Evolutionary conservation across 1,140 invertebrate genomes (phyloP), one percentile per base, ranked within the genome.

Genomic region (Penaeus indicus): DNA sequence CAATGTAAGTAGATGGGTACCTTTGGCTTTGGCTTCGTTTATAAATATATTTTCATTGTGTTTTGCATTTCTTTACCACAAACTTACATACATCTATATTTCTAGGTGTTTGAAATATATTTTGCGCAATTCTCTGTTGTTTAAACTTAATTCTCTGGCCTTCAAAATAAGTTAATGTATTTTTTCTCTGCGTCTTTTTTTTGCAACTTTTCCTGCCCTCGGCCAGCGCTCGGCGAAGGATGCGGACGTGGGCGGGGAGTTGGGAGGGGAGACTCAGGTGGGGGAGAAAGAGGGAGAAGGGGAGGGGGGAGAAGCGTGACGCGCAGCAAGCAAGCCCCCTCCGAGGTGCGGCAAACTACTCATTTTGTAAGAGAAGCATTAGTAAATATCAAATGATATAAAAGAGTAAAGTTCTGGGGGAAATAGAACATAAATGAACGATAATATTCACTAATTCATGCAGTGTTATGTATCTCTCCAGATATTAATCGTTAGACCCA

Each of bases 181-280:
- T 21, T 54, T 61, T 72, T 82, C 77, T 88, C 77, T 83, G 82
- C 63, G 54, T 27, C 47, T 87, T 87, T 86, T 84, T 87, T 88
- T 88, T 88, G 61, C 69, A 75, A 78, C 84, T 88, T 88, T 88
- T 88, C 86, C 81, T 88, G 86, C 86, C 82, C 86, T 84, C 86
- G 82, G 86, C 86, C 86, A 88, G 78, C 86, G 81, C 82, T 81
- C 86, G 82, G 63, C 86, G 86, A 84, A 88, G 86, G 86, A 88
- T 88, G 86, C 86, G 86, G 86, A 88, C 86, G 86, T 88, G 86
- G 86, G 86, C 86, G 86, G 86, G 86, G 86, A 79, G 75, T 64
- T 67, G 80, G 79, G 62, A 79, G 80, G 86, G 47, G 61, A 62
- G 47, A 25, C 54, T 54, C 54, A 72, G 80, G 32, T 38, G 60